phyloP scores from a whole-genome alignment of 1,140 invertebrate genomes.

The Dolichoris vasculosae region DNA sequence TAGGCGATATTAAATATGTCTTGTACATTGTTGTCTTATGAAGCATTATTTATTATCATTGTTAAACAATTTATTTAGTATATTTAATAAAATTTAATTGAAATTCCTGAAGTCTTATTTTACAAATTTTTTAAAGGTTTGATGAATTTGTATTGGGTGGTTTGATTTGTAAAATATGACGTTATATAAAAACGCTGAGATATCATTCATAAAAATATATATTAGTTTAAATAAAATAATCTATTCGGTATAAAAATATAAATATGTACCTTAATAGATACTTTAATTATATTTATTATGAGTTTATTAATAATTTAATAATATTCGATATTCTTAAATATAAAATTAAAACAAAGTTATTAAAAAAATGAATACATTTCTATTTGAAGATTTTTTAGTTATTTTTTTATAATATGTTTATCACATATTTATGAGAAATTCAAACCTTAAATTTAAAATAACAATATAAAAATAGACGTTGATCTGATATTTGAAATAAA shows the following conservation, averaged over 20 bases:
- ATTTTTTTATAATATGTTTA: too few species aligned
- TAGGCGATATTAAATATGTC: neutral
- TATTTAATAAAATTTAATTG: neutral
- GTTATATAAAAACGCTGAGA: neutral
- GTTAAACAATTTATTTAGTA: neutral
- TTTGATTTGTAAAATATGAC: neutral
- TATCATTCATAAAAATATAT: neutral
- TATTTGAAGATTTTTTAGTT: too few species aligned
- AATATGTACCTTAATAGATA: neutral
- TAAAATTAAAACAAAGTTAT: too few species aligned
- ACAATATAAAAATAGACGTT: too few species aligned
- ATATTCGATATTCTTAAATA: too few species aligned
- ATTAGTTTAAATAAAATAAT: neutral
- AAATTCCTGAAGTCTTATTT: neutral
- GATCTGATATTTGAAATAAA: too few species aligned
- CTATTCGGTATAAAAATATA: neutral
- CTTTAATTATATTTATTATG: neutral
- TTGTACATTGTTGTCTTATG: neutral
- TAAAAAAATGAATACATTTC: too few species aligned
- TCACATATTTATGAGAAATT: too few species aligned
- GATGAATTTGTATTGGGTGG: neutral
- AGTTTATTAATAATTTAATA: too few species aligned
- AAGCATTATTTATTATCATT: neutral
- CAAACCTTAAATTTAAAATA: too few species aligned
- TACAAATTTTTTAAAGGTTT: neutral